These are phyloP conservation scores for Scatophagus argus DNA, from an alignment of 2,113 vertebrate genomes.

Conservation along the genomic window DNA sequence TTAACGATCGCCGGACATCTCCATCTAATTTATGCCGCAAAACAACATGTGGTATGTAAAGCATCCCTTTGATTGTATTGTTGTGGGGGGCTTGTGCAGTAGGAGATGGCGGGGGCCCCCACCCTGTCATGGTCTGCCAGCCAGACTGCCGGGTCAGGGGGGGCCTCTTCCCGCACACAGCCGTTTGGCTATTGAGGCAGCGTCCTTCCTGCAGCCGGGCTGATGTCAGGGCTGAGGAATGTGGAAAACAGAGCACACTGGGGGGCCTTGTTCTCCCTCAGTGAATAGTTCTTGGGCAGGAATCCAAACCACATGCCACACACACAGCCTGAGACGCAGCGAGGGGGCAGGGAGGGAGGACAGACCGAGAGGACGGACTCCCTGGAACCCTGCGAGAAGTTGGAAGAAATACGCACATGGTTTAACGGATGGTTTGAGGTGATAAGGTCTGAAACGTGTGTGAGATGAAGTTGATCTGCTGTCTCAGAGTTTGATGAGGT, in stretches of 20 bases:
- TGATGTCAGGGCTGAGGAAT: constrained; percentile 81
- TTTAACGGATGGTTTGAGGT: neutral
- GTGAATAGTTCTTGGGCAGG: constrained; percentile 63
- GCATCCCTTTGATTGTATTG: constrained; percentile 80
- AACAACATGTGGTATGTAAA: constrained; percentile 81
- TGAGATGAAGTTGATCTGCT: too few relatives aligned
- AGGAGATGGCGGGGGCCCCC: constrained; percentile 36
- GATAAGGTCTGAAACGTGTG: neutral
- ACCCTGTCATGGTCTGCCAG: constrained; percentile 21
- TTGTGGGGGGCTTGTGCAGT: constrained; percentile 58
- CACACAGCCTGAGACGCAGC: constrained; percentile 40
- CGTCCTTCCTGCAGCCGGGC: constrained; percentile 70
- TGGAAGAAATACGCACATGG: neutral
- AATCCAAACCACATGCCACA: constrained; percentile 74
- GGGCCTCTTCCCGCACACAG: constrained; percentile 72
- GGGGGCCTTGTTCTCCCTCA: constrained; percentile 78
- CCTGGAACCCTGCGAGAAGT: neutral
- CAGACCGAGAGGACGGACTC: constrained; percentile 1
- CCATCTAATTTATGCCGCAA: constrained; percentile 71
- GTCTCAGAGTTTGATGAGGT: too few relatives aligned
- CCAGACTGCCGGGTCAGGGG: constrained; percentile 70
- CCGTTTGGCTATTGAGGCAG: constrained; percentile 25
- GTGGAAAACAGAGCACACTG: constrained; percentile 77
- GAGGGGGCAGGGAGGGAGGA: neutral
- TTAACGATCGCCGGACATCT: constrained; percentile 60